phyloP scores from a whole-genome alignment of 2,888 invertebrate species.

The Melangyna quadrimaculata region DNA sequence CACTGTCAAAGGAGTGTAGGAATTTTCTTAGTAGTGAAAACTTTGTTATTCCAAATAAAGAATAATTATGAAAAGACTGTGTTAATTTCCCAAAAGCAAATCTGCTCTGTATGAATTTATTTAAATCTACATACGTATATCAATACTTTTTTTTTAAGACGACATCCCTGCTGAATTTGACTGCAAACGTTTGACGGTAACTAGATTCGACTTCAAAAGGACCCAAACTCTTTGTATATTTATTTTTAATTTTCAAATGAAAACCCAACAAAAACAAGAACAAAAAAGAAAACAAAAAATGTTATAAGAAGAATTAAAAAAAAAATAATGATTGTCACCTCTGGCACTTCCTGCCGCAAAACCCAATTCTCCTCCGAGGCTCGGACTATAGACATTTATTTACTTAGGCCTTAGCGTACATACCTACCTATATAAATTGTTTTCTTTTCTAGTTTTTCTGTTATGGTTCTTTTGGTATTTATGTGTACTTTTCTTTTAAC shows the following conservation, averaged over 20 bases:
- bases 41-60: too few relatives aligned
- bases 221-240: constrained; percentile 19
- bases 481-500: constrained; percentile 13
- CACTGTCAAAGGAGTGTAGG: too few relatives aligned
- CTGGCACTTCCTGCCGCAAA: constrained; percentile 67
- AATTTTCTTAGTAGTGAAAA: too few relatives aligned
- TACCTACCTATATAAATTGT: background rate
- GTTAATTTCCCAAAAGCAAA: too few relatives aligned
- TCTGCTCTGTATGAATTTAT: too few relatives aligned
- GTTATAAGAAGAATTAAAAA: constrained; percentile 9
- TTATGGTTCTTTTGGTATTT: background rate
- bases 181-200: background rate
- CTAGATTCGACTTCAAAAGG: background rate
- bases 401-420: constrained; percentile 46
- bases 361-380: background rate
- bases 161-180: background rate
- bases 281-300: constrained; percentile 44
- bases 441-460: background rate
- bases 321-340: constrained; percentile 58
- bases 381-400: constrained; percentile 48
- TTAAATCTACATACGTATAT: too few relatives aligned
- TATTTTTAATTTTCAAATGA: constrained; percentile 62
- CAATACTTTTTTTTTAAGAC: background rate
- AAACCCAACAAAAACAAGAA: constrained; percentile 62
- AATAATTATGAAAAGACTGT: too few relatives aligned